Base-by-base conservation (phyloP, 2,888 invertebrate genomes). In the Archaeoteleia sp. region DNA sequence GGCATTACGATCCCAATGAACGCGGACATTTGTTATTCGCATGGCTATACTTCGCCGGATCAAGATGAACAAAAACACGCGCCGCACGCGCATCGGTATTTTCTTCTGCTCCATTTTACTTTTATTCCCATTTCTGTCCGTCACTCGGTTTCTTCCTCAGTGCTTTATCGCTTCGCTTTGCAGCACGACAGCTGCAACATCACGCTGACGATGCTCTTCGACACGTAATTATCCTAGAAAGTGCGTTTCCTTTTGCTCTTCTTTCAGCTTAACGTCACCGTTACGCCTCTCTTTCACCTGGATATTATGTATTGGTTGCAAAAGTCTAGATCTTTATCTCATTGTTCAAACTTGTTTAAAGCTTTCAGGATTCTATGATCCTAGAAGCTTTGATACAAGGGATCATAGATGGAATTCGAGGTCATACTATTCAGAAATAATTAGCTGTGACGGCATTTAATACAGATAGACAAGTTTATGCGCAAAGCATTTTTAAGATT, bases 181-280 rank as follows among this genome's bases (percentile, higher is more conserved):
- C 54, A 40, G 10, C 34, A 32, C 53, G 46, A 46, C 61, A 67
- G 57, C 60, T 66, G 65, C 58, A 29, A 34, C 65, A 37, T 49
- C 40, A 40, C 29, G 30, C 12, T 29, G 12, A 15, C 34, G 23
- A 17, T 55, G 51, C 61, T 61, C 54, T 66, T 62, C 51, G 60
- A 54, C 63, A 67, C 70, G 61, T 70, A 72, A 69, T 65, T 74
- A 69, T 71, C 67, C 65, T 66, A 72, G 70, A 70, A 70, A 72
- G 61, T 60, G 42, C 53, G 53, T 62, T 60, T 63, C 61, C 60
- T 67, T 67, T 46, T 69, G 62, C 62, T 71, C 70, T 68, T 71
- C 70, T 60, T 60, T 67, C 29, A 54, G 42, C 58, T 23, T 54
- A 65, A 67, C 57, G 48, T 61, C 65, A 40, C 48, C 66, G 54